Percentiles rank a stretch among this genome's conserved stretches.
These are phyloP conservation scores for Maconellicoccus hirsutus DNA, from an alignment of 1,140 invertebrate species.

Conservation along the genomic window DNA sequence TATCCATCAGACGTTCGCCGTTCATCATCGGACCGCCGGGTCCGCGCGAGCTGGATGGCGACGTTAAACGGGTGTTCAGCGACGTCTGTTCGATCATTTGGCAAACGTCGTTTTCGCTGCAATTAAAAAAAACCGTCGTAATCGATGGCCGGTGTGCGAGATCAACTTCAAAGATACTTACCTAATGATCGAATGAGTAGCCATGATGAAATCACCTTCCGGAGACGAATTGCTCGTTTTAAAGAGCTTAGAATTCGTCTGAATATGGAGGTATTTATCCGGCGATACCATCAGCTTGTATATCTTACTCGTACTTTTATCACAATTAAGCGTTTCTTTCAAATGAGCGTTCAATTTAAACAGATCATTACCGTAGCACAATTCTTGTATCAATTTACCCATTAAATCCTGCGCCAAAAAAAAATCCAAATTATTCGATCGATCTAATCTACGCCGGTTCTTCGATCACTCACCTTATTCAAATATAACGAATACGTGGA, in stretches of 20 bases:
- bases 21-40: slow-evolving; percentile 23
- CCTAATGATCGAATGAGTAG: slow-evolving; percentile 72
- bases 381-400: slow-evolving; percentile 57
- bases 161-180: slow-evolving; percentile 35
- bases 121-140: not conserved
- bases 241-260: slow-evolving; percentile 78
- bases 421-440: slow-evolving; percentile 4
- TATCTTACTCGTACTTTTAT: slow-evolving; percentile 55
- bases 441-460: not conserved
- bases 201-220: slow-evolving; percentile 79
- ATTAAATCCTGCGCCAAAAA: slow-evolving; percentile 43
- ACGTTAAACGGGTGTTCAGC: not conserved
- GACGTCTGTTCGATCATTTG: not conserved
- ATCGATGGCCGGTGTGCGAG: too few species aligned
- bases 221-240: slow-evolving; percentile 38
- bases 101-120: not conserved
- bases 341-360: slow-evolving; percentile 58
- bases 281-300: slow-evolving; percentile 63
- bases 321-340: slow-evolving; percentile 55
- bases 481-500: slow-evolving; percentile 50
- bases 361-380: slow-evolving; percentile 64
- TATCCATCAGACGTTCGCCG: not conserved
- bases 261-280: slow-evolving; percentile 68
- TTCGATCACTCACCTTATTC: slow-evolving; percentile 44
- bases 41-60: not conserved